Conservation (phyloP, 2,888 invertebrate species). For the Trissonchulus latispiculum region DNA sequence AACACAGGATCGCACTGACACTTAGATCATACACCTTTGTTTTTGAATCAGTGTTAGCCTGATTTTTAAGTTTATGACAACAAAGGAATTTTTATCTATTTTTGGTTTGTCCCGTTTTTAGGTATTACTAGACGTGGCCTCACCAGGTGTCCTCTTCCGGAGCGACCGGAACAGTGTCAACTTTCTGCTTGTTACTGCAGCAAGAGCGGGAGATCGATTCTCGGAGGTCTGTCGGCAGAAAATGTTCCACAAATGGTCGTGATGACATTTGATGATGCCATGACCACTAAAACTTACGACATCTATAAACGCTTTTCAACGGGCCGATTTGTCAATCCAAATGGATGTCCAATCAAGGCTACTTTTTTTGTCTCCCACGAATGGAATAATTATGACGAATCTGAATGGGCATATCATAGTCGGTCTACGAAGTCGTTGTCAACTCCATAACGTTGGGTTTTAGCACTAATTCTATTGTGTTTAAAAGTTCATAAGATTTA, state of each 20-base stretch:
- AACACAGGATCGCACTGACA: too few species aligned
- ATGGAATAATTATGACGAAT: slow-evolving; percentile 97
- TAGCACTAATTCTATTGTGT: too few species aligned
- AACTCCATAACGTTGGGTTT: slow-evolving; percentile 70
- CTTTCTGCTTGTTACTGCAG: slow-evolving; percentile 38
- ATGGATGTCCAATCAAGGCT: slow-evolving; percentile 73
- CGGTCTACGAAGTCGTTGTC: slow-evolving; percentile 95
- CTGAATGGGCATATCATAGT: slow-evolving; percentile 81
- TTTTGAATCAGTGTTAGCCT: too few species aligned
- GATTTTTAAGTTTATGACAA: too few species aligned
- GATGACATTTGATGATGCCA: slow-evolving; percentile 41
- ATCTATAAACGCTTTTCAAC: slow-evolving; percentile 33
- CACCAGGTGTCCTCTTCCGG: slow-evolving; percentile 28
- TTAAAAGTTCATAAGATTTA: too few species aligned
- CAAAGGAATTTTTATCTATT: too few species aligned
- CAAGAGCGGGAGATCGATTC: slow-evolving; percentile 32
- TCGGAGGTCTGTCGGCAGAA: slow-evolving; percentile 17
- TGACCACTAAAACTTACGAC: slow-evolving; percentile 37
- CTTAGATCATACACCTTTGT: too few species aligned
- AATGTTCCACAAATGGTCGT: slow-evolving; percentile 33
- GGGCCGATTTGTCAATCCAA: slow-evolving; percentile 32
- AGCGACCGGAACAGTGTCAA: slow-evolving; percentile 30
- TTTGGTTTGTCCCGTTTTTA: too few species aligned
- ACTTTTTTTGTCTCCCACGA: slow-evolving; percentile 98
- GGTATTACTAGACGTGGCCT: too few species aligned